These are phyloP conservation scores for Artemia sinica DNA, from an alignment of 2,888 invertebrate species.

Conservation along the genomic window DNA sequence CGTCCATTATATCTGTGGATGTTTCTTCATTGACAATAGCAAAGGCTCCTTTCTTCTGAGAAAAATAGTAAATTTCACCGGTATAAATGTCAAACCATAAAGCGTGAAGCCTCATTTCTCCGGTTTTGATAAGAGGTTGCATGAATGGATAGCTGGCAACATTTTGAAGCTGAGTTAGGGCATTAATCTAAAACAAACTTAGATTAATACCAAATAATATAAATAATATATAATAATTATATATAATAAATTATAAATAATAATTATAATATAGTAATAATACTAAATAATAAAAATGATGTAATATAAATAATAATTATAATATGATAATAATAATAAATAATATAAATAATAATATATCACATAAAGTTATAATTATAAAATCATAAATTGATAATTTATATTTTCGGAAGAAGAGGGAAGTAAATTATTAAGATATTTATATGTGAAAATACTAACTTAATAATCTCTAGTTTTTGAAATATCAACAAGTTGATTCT, in stretches of 20 bases:
- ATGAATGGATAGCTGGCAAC: constrained; percentile 81
- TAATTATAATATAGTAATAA: too few species aligned
- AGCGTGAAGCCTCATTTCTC: constrained; percentile 74
- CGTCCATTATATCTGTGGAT: constrained; percentile 52
- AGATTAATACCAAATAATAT: constrained; percentile 19
- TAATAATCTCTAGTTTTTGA: too few species aligned
- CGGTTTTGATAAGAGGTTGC: constrained; percentile 55
- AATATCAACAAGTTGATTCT: too few species aligned
- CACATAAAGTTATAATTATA: too few species aligned
- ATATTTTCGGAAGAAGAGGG: too few species aligned
- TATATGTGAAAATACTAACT: too few species aligned
- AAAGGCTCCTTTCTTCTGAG: constrained; percentile 64
- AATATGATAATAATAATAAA: too few species aligned
- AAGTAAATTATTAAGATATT: too few species aligned
- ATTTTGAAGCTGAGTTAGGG: constrained; percentile 77
- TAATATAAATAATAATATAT: too few species aligned
- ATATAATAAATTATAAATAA: constrained; percentile 18
- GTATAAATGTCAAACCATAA: constrained; percentile 96
- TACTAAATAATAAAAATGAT: too few species aligned
- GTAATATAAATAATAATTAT: too few species aligned
- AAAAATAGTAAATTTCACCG: constrained; percentile 87
- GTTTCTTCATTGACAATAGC: constrained; percentile 66
- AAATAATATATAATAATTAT: constrained; percentile 17
- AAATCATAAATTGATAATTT: too few species aligned
- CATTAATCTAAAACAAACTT: constrained; percentile 48